Base-by-base conservation (phyloP, 1,140 invertebrate genomes). In the Aphelenchoides fujianensis region DNA sequence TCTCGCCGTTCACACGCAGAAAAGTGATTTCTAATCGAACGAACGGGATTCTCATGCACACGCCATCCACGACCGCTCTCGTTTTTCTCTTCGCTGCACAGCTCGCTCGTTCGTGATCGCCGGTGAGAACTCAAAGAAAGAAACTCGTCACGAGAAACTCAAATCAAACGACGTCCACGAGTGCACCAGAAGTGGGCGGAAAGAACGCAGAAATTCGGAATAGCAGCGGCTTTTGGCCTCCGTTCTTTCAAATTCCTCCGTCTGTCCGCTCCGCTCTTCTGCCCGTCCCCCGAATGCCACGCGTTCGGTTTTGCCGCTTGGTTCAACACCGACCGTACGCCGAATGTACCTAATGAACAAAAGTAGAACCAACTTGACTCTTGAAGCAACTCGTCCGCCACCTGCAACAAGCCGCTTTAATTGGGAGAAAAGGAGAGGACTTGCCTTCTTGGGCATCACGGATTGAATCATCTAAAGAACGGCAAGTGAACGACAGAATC, bases 391-490 rank as follows among this genome's bases (percentile, higher is more conserved):
- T 66, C 63, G 32, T 66, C 63, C 23, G 63, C 63, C 9, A 69
- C 67, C 67, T 69, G 57, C 16, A 69, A 69, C 7, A n/a, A n/a
- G n/a, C n/a, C n/a, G n/a, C n/a, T n/a, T n/a, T n/a, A n/a, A n/a
- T n/a, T n/a, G n/a, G n/a, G n/a, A n/a, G n/a, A n/a, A n/a, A n/a
- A n/a, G 34, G 23, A 35, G 55, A 53, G 30, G 67, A 82, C 64
- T 36, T n/a, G 79, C 80, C 68, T 83, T 83, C 71, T 83, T 84
- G 32, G 94, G 93, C 93, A 96, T 97, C 31, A 97, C 91, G 2
- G 92, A 95, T 83, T 93, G 92, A 81, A 97, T 96, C 93, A 96
- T 96, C 23, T 12, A 12, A 48, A 48, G 41, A 12, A 84, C 95
- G 93, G 82, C 96, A 93, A 84, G 95, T 96, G 2, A 96, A 86